phyloP scores from a whole-genome alignment of 2,888 invertebrate species.

The Dione juno region DNA sequence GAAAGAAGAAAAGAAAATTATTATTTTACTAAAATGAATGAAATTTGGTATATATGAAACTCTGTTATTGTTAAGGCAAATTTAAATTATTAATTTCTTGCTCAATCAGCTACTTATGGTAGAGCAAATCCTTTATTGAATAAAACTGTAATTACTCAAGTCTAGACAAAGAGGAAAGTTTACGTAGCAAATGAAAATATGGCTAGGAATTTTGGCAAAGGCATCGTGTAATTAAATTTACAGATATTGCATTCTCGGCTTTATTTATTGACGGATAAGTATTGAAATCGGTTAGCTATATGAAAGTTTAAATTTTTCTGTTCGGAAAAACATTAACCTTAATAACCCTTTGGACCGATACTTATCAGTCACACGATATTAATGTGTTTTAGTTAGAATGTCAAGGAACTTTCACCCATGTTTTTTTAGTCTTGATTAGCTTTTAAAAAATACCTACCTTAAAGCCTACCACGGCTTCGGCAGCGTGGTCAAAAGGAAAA shows the following conservation, averaged over 20 bases:
- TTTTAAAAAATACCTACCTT: no score
- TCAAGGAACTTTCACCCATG: slow-evolving; percentile 47
- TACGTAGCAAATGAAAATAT: slow-evolving; percentile 34
- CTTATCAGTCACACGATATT: slow-evolving; percentile 49
- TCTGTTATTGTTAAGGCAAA: neutral
- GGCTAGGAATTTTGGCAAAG: slow-evolving; percentile 32
- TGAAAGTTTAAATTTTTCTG: slow-evolving; percentile 54
- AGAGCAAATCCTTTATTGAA: slow-evolving; percentile 14
- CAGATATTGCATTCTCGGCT: slow-evolving; percentile 21
- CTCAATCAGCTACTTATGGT: neutral
- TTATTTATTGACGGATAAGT: neutral
- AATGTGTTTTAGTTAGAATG: slow-evolving; percentile 51
- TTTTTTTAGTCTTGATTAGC: neutral
- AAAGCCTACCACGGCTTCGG: no score
- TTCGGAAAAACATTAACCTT: slow-evolving; percentile 55
- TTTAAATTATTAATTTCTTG: neutral
- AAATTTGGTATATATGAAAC: neutral
- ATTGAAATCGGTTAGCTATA: slow-evolving; percentile 22
- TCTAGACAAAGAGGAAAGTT: slow-evolving; percentile 34
- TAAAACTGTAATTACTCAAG: slow-evolving; percentile 34
- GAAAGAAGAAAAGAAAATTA: no score
- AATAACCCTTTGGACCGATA: slow-evolving; percentile 49
- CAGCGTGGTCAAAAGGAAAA: no score
- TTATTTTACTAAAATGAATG: no score
- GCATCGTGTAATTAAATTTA: slow-evolving; percentile 32